phyloP scores from a whole-genome alignment of 2,888 invertebrate species.

The Tortrix viridana region DNA sequence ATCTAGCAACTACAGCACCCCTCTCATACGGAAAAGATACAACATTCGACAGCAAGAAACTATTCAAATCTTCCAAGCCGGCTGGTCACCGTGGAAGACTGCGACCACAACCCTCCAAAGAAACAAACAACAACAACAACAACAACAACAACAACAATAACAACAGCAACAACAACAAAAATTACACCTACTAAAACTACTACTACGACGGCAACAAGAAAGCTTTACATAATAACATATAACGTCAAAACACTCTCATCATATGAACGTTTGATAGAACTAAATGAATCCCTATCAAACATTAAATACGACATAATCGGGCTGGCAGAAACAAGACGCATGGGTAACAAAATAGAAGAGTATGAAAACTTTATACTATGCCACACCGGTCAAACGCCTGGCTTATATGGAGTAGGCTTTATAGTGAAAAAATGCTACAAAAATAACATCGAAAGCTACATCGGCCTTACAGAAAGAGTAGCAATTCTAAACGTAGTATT shows the following conservation, averaged over 20 bases:
- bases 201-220: background rate
- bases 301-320: constrained; percentile 47
- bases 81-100: constrained; percentile 39
- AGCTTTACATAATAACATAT: constrained; percentile 29
- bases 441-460: too few relatives aligned
- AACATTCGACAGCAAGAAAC: background rate
- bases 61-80: constrained; percentile 38
- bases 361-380: constrained; percentile 43
- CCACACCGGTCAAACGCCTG: constrained; percentile 43
- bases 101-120: constrained; percentile 40
- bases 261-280: background rate
- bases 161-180: background rate
- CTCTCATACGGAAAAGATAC: constrained; percentile 11
- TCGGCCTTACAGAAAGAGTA: background rate
- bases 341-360: constrained; percentile 45
- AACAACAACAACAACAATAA: too few relatives aligned
- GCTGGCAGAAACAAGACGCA: constrained; percentile 41
- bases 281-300: constrained; percentile 10
- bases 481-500: background rate
- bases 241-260: constrained; percentile 40
- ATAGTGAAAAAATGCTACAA: constrained; percentile 5
- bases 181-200: too few relatives aligned
- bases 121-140: background rate
- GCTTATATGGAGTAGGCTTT: constrained; percentile 20
- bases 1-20: constrained; percentile 20